Evolutionary conservation across 2,113 vertebrate species (phyloP), one percentile per base, ranked within the genome.

Genomic region (Struthio camelus): DNA sequence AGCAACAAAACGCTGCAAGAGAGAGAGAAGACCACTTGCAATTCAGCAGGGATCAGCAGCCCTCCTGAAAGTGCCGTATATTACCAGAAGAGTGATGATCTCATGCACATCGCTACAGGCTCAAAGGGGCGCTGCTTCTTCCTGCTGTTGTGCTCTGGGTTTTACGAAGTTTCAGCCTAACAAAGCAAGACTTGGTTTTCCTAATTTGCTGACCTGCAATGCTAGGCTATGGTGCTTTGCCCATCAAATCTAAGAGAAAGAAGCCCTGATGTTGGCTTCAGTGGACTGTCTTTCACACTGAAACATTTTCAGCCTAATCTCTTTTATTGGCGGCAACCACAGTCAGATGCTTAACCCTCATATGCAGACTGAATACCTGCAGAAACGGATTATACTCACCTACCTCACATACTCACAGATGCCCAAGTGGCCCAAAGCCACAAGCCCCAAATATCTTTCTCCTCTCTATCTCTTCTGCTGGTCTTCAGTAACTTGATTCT

Each of bases 311-410:
- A 67, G 25, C 69, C 85, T 93, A 91, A 97, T 96, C 93, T 94
- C 75, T 96, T 83, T 86, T 90, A 95, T 61, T 98, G 96, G 98
- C 98, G 96, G 36, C 89, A 87, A 90, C 84, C 59, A 85, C 81
- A 96, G 96, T 89, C 97, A 98, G 97, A 97, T 91, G 93, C 83
- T 98, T 98, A 97, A 97, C 96, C 20, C 94, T 97, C 98, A 94
- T 62, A 75, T 87, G 80, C 85, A 85, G 44, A 64, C 80, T 18
- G 97, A 98, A 95, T 95, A 91, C 69, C 84, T 80, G 85, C 94
- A 97, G 97, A 95, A 87, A 94, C 94, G 94, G 96, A 97, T 98
- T 98, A 97, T 83, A 96, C 71, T 28, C 32, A 32, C 53, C 91
- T 78, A 32, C 75, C 91, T 94, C 13, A 2, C 72, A 94, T 71